A percentile compares a stretch with the other conserved stretches of the same genome.
phyloP scores from a whole-genome alignment of 2,113 vertebrate species.

The Pao palembangensis region DNA sequence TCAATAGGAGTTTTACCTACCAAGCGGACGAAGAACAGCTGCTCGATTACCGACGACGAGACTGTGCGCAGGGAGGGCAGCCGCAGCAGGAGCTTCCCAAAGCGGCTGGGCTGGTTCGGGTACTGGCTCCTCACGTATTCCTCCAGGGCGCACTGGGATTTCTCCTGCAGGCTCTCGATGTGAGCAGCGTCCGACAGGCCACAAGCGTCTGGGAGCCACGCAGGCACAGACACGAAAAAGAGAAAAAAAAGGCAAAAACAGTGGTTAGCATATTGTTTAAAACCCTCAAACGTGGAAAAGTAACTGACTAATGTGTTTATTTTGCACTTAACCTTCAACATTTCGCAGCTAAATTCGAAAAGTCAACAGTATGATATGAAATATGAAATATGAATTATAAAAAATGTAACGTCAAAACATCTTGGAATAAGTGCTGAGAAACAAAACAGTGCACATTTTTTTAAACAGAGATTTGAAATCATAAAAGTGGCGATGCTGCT shows the following conservation, averaged over 20 bases:
- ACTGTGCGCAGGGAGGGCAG: slow-evolving; percentile 94
- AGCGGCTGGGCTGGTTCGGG: slow-evolving; percentile 97
- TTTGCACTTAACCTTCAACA: background rate
- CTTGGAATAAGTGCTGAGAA: too few relatives aligned
- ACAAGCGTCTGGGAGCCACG: slow-evolving; percentile 84
- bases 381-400: too few relatives aligned
- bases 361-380: background rate
- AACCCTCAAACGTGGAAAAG: slow-evolving; percentile 12
- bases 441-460: background rate
- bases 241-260: slow-evolving; percentile 29
- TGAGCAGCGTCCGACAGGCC: slow-evolving; percentile 97
- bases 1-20: slow-evolving; percentile 99
- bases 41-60: slow-evolving; percentile 96
- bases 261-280: slow-evolving; percentile 40
- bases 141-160: slow-evolving; percentile 96
- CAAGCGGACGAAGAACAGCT: slow-evolving; percentile 99
- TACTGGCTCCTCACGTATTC: slow-evolving; percentile 98
- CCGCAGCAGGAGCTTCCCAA: slow-evolving; percentile 96
- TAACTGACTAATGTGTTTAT: slow-evolving; percentile 1
- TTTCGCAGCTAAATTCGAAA: background rate
- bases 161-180: slow-evolving; percentile 97
- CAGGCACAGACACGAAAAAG: slow-evolving; percentile 10
- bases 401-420: background rate
- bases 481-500: background rate
- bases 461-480: background rate